Evolutionary conservation across 2,888 invertebrate species (phyloP), one percentile per base, ranked within the genome.

Genomic region (Pseudanteris insignis): DNA sequence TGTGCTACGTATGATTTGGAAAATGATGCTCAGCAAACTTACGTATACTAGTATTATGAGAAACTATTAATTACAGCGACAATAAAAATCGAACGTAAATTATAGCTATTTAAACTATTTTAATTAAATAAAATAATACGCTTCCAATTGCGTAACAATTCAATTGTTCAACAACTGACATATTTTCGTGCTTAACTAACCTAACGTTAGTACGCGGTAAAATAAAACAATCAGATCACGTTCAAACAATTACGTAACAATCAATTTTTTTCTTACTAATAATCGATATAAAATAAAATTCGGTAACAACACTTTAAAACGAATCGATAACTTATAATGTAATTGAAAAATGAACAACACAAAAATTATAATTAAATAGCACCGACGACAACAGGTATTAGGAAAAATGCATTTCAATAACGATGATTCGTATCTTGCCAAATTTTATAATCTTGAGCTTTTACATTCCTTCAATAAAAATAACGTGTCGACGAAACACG

Each of bases 81-180:
- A 18, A 26, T 44, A 8, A 37, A 53, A 32, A 2, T 9, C 21
- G 11, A 15, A 14, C 21, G 7, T 14, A n/a, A 9, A 44, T 7
- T 14, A 14, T 10, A 11, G 6, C 32, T 33, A 12, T n/a, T 14
- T 15, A 33, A 33, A 9, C n/a, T n/a, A n/a, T n/a, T n/a, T n/a
- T n/a, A n/a, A n/a, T n/a, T n/a, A n/a, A n/a, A n/a, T n/a, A n/a
- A n/a, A n/a, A n/a, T n/a, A n/a, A n/a, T n/a, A n/a, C n/a, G n/a
- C n/a, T n/a, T n/a, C n/a, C n/a, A n/a, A n/a, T n/a, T n/a, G n/a
- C 13, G 36, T 47, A 55, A 55, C 30, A 8, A 9, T 15, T 32
- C 43, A 40, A 57, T 47, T 47, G 47, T 43, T 43, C 33, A 48
- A 57, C 43, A 43, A 57, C 26, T 43, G 40, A 33, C 15, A 11